These are phyloP conservation scores for Drosophila insularis DNA, from an alignment of 1,140 invertebrate species.

Conservation along the genomic window DNA sequence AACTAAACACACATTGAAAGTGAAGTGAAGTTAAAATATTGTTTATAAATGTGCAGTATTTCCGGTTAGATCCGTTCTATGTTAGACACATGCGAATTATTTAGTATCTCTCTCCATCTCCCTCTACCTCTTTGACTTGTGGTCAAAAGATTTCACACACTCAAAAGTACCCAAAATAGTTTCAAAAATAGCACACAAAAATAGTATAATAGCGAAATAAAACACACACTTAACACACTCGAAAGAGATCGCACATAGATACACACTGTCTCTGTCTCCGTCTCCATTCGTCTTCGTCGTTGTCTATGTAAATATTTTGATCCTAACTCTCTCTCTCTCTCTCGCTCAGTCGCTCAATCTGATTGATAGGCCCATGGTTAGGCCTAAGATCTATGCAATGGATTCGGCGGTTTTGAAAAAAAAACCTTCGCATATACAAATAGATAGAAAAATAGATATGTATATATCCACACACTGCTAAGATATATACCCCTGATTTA, in stretches of 20 bases:
- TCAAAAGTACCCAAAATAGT: conserved; percentile 48
- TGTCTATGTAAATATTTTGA: conserved; percentile 11
- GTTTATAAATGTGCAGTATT: conserved; percentile 4
- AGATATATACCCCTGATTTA: conserved; percentile 48
- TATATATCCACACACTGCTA: conserved; percentile 42
- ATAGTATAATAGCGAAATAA: conserved; percentile 48
- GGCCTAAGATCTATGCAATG: not conserved
- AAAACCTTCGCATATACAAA: conserved; percentile 75
- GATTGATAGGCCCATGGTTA: conserved; percentile 18
- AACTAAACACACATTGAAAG: conserved; percentile 29
- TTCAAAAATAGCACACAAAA: conserved; percentile 69
- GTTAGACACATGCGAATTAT: conserved; percentile 3
- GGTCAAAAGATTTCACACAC: conserved; percentile 37
- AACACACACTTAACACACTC: conserved; percentile 5
- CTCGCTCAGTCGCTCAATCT: not conserved
- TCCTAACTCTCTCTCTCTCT: not conserved
- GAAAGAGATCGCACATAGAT: conserved; percentile 5
- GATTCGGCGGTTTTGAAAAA: conserved; percentile 17
- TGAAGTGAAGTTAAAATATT: conserved; percentile 42
- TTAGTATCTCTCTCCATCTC: conserved; percentile 13
- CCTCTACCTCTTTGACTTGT: conserved; percentile 1
- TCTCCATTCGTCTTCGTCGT: not conserved
- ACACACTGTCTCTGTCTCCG: too few relatives aligned
- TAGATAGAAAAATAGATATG: conserved; percentile 57
- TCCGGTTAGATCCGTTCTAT: not conserved